Evolutionary conservation across 2,113 vertebrate genomes (phyloP), one percentile per base, ranked within the genome.

Genomic region (Paradoxurus hermaphroditus): DNA sequence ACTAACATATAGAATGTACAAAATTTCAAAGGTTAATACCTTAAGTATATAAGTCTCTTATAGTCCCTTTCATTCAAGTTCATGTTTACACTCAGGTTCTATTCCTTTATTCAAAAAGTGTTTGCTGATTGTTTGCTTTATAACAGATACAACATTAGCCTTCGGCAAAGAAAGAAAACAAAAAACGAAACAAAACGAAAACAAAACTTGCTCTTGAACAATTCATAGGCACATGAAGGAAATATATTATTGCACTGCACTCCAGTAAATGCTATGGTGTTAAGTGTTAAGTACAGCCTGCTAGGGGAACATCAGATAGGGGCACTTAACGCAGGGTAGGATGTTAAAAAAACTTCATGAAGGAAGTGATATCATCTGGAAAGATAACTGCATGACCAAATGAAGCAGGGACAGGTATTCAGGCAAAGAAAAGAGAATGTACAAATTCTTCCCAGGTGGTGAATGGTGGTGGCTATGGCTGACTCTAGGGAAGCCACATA

Each of bases 11-110:
- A 93, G 29, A 90, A 97, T 44, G 19, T 31, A 65, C 29, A 59
- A 77, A 34, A 87, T 81, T 46, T 95, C 51, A 92, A 91, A 96
- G 15, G 25, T 73, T 92, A 90, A 92, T 70, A 90, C 2, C 12
- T 41, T 65, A 87, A 46, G 7, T 36, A 27, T 41, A 70, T 56
- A 89, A 88, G 13, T 16, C 41, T 90, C 15, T 82, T 36, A 67
- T 0, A 25, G 62, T 44, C 18, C 72, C n/a, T 90, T 90, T 86
- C 78, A 79, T 44, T 91, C 12, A 93, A 62, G 27, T 72, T 92
- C 68, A 87, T 49, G 2, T 90, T 93, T 81, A 86, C 39, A 83
- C 19, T 97, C 25, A 83, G 53, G 93, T 90, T 95, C 53, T 96
- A 51, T 39, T 92, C 25, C n/a, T 72, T 91, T 44, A 83, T 73